Conservation (phyloP, 1,140 invertebrate genomes). For the Zaprionus africanus region DNA sequence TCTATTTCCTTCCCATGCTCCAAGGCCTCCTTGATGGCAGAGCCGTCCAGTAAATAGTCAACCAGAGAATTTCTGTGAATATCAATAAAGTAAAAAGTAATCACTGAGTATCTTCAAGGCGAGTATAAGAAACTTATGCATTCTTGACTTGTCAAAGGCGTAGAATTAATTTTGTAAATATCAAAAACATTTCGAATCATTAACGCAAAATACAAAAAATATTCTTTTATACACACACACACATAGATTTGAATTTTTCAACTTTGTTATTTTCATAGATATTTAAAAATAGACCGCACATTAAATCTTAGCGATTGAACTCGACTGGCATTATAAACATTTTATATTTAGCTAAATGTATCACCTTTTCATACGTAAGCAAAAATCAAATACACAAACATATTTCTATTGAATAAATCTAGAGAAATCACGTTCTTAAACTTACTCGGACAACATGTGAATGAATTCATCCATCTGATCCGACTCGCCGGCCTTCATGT, state of each 20-base stretch:
- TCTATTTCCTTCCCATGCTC: slow-evolving; percentile 87
- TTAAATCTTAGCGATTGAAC: slow-evolving; percentile 37
- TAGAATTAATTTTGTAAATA: slow-evolving; percentile 5
- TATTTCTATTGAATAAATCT: slow-evolving; percentile 7
- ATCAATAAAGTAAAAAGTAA: slow-evolving; percentile 28
- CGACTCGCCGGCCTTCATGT: slow-evolving; percentile 86
- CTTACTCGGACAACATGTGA: slow-evolving; percentile 87
- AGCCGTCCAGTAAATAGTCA: slow-evolving; percentile 90
- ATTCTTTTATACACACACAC: slow-evolving; percentile 6
- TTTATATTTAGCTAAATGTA: slow-evolving; percentile 47
- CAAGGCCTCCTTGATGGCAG: slow-evolving; percentile 90
- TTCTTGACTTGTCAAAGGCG: slow-evolving; percentile 21
- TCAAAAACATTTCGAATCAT: slow-evolving; percentile 37
- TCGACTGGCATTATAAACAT: slow-evolving; percentile 38
- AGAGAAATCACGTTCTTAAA: slow-evolving; percentile 31
- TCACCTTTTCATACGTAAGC: slow-evolving; percentile 36
- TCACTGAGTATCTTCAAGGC: neutral
- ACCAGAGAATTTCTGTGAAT: slow-evolving; percentile 88
- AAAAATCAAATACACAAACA: slow-evolving; percentile 35
- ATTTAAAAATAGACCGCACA: slow-evolving; percentile 29
- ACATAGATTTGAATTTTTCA: neutral
- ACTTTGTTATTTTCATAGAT: slow-evolving; percentile 12
- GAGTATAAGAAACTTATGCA: neutral
- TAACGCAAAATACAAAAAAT: slow-evolving; percentile 15
- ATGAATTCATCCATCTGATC: slow-evolving; percentile 89